Base-by-base conservation (phyloP, 2,113 vertebrate species). In the Chinchilla lanigera region DNA sequence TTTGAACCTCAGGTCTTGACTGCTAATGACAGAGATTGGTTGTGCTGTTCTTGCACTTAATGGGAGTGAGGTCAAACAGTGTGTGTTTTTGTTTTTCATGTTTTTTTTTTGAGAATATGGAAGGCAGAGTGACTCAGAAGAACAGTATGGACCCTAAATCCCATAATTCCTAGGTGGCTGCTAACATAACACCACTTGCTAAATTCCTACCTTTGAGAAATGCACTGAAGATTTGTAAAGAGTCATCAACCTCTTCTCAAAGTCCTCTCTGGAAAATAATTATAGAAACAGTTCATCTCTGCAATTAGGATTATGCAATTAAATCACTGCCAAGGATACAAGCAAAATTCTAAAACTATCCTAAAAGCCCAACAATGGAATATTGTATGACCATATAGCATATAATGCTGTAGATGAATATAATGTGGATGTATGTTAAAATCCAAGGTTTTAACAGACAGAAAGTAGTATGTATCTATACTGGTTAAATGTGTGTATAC, bases 131-230 rank as follows among this genome's bases (percentile, higher is more conserved):
- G 44, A 24, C 2, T 61, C 44, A 33, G 38, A 30, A 1, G 1
- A 16, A n/a, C 0, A 6, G 4, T 63, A 33, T 35, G 0, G 24
- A 33, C 12, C 50, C 26, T 3, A 7, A 86, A 5, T n/a, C n/a
- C 22, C 12, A 33, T n/a, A 58, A 52, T 3, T 1, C 24, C 10
- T 1, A 35, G 38, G 5, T 4, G 28, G 41, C 28, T 41, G 33
- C 71, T 63, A 41, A 63, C 4, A 44, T 6, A 58, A 1, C 35
- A 28, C 69, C 8, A 50, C 19, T 35, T 69, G 30, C 47, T 84
- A 30, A 22, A 16, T 26, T 14, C 13, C 28, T 82, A 5, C 26
- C 33, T 83, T 44, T 58, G 12, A 88, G 50, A 81, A 63, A 52
- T 22, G 20, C 73, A 50, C 0, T 50, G 65, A 65, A 41, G 24